Conservation (phyloP, 2,888 invertebrate genomes). For the Stenolophus ochropezus region DNA sequence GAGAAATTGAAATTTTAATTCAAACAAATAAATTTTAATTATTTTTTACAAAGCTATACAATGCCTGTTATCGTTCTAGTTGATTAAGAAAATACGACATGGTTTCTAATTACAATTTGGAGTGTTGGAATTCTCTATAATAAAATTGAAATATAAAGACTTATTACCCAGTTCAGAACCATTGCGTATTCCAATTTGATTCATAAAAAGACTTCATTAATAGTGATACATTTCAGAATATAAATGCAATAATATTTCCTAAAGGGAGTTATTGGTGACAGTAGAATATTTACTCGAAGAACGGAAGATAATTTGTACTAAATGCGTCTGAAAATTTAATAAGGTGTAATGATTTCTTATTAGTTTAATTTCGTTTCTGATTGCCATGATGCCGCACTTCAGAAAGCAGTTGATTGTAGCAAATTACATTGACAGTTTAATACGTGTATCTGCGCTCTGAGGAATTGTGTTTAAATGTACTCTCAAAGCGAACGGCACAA, state of each 20-base stretch:
- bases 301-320: constrained; percentile 43
- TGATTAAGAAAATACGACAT: neutral
- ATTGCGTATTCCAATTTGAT: too few relatives aligned
- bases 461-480: constrained; percentile 2
- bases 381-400: constrained; percentile 38
- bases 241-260: too few relatives aligned
- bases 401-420: constrained; percentile 35
- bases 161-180: too few relatives aligned
- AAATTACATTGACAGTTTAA: constrained; percentile 42
- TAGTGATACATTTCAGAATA: too few relatives aligned
- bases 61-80: neutral
- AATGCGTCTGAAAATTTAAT: constrained; percentile 44
- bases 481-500: neutral
- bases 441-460: constrained; percentile 12
- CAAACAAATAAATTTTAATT: neutral
- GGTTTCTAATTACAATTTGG: too few relatives aligned
- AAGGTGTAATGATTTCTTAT: constrained; percentile 49
- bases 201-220: too few relatives aligned
- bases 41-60: neutral
- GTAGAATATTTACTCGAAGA: constrained; percentile 3
- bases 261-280: too few relatives aligned
- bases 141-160: too few relatives aligned
- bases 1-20: neutral
- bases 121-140: too few relatives aligned
- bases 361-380: constrained; percentile 49